Evolutionary conservation across 2,113 vertebrate genomes (phyloP).

Genomic region (Noturus placidus): DNA sequence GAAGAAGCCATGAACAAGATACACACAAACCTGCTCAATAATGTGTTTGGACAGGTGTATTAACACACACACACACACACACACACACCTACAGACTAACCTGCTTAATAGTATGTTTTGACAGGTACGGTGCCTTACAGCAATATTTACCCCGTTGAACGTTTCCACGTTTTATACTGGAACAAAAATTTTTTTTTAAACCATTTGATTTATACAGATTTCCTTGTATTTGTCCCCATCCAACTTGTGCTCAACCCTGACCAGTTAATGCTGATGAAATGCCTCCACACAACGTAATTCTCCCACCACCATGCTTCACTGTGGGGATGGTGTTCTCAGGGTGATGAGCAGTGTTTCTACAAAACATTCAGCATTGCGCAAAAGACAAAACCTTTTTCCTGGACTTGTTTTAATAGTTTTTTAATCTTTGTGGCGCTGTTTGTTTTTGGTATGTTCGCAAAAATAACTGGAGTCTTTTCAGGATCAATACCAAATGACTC

Average conservation of each 20-base stretch:
- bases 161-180: not conserved
- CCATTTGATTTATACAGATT: not conserved
- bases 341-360: not conserved
- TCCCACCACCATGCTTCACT: not conserved
- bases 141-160: not conserved
- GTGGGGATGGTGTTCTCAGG: not conserved
- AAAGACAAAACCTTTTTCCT: not conserved
- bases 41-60: conserved; percentile 72
- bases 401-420: not conserved
- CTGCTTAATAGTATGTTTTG: not conserved
- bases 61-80: conserved; percentile 9
- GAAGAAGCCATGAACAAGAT: conserved; percentile 70
- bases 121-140: not conserved
- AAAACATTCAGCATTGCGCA: not conserved
- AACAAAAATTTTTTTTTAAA: not conserved
- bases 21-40: conserved; percentile 70
- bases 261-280: not conserved
- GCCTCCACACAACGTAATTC: not conserved
- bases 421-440: not conserved
- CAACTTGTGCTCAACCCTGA: not conserved
- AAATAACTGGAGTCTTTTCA: not conserved
- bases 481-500: not conserved
- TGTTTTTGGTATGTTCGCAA: not conserved
- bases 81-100: not conserved
- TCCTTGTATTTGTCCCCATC: not conserved